Conservation (phyloP, 2,113 vertebrate genomes). For the Macquaria ambigua region DNA sequence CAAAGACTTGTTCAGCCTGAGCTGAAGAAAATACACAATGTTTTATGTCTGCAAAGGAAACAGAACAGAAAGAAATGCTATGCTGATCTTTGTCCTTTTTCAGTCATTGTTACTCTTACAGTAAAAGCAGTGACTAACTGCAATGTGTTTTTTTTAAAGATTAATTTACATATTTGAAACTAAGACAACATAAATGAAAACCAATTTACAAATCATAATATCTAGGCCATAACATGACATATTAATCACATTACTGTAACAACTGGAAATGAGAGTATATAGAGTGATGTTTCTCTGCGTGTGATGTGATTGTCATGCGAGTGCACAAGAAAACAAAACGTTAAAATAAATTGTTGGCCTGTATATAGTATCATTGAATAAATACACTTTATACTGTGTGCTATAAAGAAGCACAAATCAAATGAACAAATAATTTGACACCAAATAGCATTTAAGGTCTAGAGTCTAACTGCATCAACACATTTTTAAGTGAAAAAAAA, state of each 20-base stretch:
- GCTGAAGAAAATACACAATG: constrained; percentile 31
- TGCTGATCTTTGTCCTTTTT: not conserved
- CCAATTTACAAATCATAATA: too few species aligned
- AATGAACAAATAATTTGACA: not conserved
- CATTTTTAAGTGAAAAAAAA: not conserved
- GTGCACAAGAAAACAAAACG: not conserved
- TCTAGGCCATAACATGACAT: too few species aligned
- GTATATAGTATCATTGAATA: not conserved
- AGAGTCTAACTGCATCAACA: not conserved
- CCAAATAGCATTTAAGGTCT: not conserved
- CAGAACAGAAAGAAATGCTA: not conserved
- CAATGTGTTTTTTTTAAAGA: rapidly evolving
- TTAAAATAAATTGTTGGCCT: not conserved
- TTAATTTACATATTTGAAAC: too few species aligned
- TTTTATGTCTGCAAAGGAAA: constrained; percentile 15
- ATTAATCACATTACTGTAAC: too few species aligned
- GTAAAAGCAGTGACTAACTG: not conserved
- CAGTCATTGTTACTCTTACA: not conserved
- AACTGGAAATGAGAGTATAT: too few species aligned
- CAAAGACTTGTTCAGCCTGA: constrained; percentile 21
- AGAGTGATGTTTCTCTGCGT: not conserved
- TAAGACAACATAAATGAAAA: too few species aligned
- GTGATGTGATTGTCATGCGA: not conserved
- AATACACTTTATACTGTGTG: not conserved
- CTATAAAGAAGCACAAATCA: not conserved